Evolutionary conservation across 2,888 invertebrate species (phyloP), one percentile per base, ranked within the genome.

Genomic region (Drosophila kuntzei): DNA sequence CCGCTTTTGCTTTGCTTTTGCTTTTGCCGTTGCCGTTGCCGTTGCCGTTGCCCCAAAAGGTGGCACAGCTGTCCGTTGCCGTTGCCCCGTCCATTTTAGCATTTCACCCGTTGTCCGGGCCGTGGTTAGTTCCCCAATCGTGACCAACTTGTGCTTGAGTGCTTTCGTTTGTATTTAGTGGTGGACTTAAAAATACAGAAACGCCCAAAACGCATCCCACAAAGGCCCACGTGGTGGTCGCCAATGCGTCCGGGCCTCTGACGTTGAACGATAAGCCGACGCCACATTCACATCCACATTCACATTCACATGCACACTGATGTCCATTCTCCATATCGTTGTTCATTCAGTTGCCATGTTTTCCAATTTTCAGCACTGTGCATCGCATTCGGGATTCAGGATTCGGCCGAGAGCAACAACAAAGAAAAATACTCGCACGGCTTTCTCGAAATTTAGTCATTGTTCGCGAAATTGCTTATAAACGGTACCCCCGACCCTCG

Each of bases 91-190:
- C 14, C 12, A 12, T 20, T 36, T 25, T n/a, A 1, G 29, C 49
- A 16, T 27, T 37, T 57, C 18, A 22, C 18, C 20, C 61, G 59
- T 46, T 50, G 54, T 14, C 61, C 50, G 50, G 51, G 4, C 41
- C 60, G 75, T 59, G 76, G 76, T 72, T 65, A 60, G 76, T 49
- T 70, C 71, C 71, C 74, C 84, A 82, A 83, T 82, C 86, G 87
- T 82, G 83, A 80, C 81, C 79, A 90, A 83, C 89, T 90, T 90
- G 85, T 81, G 89, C 89, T 90, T 90, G 89, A 90, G 87, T 90
- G 90, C 90, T 90, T 90, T 90, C 90, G 85, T 90, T 90, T 90
- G 90, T 90, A 90, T 90, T 90, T 90, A 90, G 90, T 90, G 90
- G 90, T 90, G 84, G 88, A 89, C 90, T 90, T 90, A 90, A 90